Base-by-base conservation (phyloP, 2,888 invertebrate species). In the Griposia aprilina region DNA sequence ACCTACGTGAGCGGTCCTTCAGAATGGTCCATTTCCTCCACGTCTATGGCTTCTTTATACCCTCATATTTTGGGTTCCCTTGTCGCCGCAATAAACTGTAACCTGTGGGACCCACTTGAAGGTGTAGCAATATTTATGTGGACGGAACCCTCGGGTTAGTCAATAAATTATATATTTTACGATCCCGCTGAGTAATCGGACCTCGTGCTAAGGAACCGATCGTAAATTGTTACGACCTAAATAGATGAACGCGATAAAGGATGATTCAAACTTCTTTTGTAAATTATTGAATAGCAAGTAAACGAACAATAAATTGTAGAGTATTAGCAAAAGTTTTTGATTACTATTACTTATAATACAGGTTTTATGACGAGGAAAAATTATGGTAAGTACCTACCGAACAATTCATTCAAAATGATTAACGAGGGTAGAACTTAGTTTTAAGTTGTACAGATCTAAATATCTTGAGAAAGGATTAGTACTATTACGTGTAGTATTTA, bases 131-230 rank as follows among this genome's bases (percentile, higher is more conserved):
- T 93, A 94, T 93, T 92, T 94, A 93, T 93, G 90, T 89, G 88
- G 82, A 87, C 76, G 85, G 80, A 87, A 87, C 88, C 90, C 88
- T 86, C 76, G 80, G 85, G 85, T 84, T 86, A 88, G 48, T 88
- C 89, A 90, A 94, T 94, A 95, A 94, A 95, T 95, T 93, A 94
- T 94, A 94, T 94, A 94, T 94, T 96, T 95, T 94, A 95, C 94
- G 95, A 94, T 84, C 90, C 92, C 90, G 92, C 90, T 93, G 95
- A 95, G 94, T 95, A 94, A 94, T 94, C 94, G 93, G 90, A 93
- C 91, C 91, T 91, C 91, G 92, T 93, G 91, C 85, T 86, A 74
- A 87, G 88, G 91, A 90, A 92, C 92, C 85, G 90, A 82, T 91
- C 93, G 91, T 94, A 94, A 95, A 94, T 92, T 93, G 88, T 91